A percentile compares a stretch with the other conserved stretches of the same genome.
phyloP scores from a whole-genome alignment of 2,113 vertebrate species.

The Stercorarius parasiticus region DNA sequence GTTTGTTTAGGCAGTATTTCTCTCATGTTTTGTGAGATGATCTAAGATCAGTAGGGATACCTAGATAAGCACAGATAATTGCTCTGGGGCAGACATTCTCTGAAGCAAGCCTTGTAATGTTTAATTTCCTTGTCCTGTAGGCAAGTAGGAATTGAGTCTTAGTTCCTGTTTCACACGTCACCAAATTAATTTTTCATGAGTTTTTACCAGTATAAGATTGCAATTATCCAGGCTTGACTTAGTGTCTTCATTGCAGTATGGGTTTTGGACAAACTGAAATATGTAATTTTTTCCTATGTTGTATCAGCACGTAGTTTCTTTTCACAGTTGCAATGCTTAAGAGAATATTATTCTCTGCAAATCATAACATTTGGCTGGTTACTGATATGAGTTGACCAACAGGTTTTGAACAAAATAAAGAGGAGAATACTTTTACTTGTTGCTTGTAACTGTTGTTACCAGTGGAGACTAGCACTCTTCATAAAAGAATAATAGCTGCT shows the following conservation, averaged over 20 bases:
- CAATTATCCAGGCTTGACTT: not conserved
- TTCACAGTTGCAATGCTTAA: not conserved
- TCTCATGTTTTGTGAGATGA: not conserved
- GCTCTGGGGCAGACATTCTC: constrained; percentile 10
- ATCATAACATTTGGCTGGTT: not conserved
- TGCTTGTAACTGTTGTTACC: not conserved
- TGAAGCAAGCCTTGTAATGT: constrained; percentile 9
- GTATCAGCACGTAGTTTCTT: not conserved
- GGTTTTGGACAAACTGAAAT: not conserved
- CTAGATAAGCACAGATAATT: constrained; percentile 40
- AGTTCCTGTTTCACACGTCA: not conserved
- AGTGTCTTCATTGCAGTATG: not conserved
- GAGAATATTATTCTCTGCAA: not conserved
- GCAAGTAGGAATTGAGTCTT: not conserved
- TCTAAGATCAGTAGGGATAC: constrained; percentile 13
- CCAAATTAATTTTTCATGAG: not conserved
- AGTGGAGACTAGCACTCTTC: not conserved
- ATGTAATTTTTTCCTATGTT: not conserved
- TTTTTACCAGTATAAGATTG: not conserved
- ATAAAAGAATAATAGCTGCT: not conserved
- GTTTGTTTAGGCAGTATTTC: not conserved
- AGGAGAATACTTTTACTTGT: not conserved
- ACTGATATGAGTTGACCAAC: not conserved
- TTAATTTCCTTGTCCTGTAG: constrained; percentile 14
- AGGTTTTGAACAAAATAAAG: not conserved